phyloP scores from a whole-genome alignment of 2,797 vertebrate genomes.

The Gila robusta region DNA sequence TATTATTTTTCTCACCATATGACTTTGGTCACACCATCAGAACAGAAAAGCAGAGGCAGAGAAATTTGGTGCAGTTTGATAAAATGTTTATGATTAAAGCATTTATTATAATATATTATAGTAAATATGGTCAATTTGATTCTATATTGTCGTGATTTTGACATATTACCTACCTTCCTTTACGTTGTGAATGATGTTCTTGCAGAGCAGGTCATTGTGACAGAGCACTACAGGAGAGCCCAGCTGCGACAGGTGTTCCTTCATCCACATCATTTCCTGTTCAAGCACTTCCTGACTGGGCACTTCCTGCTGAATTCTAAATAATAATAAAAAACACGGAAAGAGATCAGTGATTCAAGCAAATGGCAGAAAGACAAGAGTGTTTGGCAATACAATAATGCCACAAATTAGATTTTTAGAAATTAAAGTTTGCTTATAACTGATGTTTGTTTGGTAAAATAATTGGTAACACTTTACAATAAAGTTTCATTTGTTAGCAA shows the following conservation, averaged over 20 bases:
- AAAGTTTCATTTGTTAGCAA: background rate
- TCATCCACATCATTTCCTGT: slow-evolving; percentile 92
- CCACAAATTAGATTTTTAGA: background rate
- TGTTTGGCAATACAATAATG: background rate
- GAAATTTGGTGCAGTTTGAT: background rate
- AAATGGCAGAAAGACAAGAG: background rate
- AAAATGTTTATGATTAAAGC: background rate
- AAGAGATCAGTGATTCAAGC: background rate
- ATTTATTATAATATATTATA: background rate
- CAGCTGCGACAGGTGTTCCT: slow-evolving; percentile 89
- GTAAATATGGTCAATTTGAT: background rate
- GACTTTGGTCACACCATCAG: background rate
- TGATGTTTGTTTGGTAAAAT: background rate
- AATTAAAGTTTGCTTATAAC: background rate
- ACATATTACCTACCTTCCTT: slow-evolving; percentile 81
- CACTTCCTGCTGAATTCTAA: slow-evolving; percentile 87
- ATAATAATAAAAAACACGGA: slow-evolving; percentile 18
- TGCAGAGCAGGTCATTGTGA: slow-evolving; percentile 97
- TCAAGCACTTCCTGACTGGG: slow-evolving; percentile 89
- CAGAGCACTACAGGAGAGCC: slow-evolving; percentile 95
- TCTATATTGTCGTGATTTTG: background rate
- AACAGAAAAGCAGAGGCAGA: background rate
- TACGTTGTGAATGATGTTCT: slow-evolving; percentile 94
- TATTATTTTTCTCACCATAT: background rate
- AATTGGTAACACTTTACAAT: background rate